phyloP scores from a whole-genome alignment of 2,797 vertebrate species.

The Paguma larvata region DNA sequence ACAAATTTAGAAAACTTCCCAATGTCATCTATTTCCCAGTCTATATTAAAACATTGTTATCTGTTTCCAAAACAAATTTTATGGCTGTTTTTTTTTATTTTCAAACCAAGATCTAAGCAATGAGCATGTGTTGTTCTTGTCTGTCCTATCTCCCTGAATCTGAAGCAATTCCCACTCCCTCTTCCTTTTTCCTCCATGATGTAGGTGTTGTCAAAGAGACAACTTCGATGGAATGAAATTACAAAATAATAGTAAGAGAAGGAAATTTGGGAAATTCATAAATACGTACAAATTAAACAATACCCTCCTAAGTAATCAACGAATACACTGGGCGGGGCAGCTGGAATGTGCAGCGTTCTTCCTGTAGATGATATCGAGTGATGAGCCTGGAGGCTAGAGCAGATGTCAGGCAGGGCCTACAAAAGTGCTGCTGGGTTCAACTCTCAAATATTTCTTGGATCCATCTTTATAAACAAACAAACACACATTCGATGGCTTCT shows the following conservation, averaged over 20 bases:
- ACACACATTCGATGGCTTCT: not conserved
- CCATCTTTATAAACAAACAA: not conserved
- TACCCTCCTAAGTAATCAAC: not conserved
- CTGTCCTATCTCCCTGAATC: not conserved
- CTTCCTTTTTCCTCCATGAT: not conserved
- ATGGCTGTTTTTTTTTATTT: not conserved
- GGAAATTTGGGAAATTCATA: not conserved
- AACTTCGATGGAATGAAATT: not conserved
- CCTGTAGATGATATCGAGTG: not conserved
- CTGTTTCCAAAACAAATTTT: slow-evolving; percentile 1
- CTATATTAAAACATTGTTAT: not conserved
- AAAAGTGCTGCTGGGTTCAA: not conserved
- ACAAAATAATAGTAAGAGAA: not conserved
- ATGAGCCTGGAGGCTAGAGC: not conserved
- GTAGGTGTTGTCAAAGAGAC: not conserved
- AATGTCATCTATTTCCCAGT: not conserved
- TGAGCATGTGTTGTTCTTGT: not conserved
- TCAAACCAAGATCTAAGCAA: slow-evolving; percentile 10
- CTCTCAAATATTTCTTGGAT: not conserved
- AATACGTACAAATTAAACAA: slow-evolving; percentile 9
- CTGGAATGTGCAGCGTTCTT: too few species aligned
- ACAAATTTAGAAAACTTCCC: slow-evolving; percentile 8
- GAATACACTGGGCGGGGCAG: not conserved
- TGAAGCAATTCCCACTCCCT: not conserved
- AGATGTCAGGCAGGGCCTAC: not conserved